A percentile compares a stretch with the other conserved stretches of the same genome.
These are phyloP conservation scores for Morinoia aosen DNA, from an alignment of 2,888 invertebrate genomes.

Conservation along the genomic window DNA sequence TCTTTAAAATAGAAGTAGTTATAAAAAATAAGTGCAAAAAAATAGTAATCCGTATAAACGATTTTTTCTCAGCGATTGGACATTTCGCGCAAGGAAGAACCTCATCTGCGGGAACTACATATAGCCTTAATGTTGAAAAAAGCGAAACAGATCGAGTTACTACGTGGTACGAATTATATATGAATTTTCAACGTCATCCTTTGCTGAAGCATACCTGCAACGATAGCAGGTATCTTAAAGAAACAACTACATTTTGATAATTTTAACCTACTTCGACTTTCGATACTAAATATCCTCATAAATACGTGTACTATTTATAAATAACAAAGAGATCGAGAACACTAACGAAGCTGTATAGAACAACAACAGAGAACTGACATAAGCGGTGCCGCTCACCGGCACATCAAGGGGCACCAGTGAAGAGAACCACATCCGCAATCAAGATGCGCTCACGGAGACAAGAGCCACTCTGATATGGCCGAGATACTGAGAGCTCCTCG, in stretches of 20 bases:
- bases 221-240: neutral
- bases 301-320: neutral
- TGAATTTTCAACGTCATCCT: neutral
- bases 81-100: neutral
- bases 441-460: too few relatives aligned
- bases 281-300: neutral
- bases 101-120: neutral
- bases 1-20: too few relatives aligned
- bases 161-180: neutral
- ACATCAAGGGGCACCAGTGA: too few relatives aligned
- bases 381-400: too few relatives aligned
- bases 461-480: too few relatives aligned
- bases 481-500: too few relatives aligned
- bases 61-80: neutral
- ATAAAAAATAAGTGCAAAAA: too few relatives aligned
- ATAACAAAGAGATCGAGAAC: neutral
- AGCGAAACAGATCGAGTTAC: neutral
- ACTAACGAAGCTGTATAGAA: neutral
- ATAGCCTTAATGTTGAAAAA: neutral
- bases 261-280: too few relatives aligned
- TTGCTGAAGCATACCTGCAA: neutral
- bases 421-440: too few relatives aligned
- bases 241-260: neutral
- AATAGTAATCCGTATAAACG: neutral
- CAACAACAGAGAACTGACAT: too few relatives aligned